phyloP scores from a whole-genome alignment of 2,888 invertebrate genomes.

The Pyrgus malvae region DNA sequence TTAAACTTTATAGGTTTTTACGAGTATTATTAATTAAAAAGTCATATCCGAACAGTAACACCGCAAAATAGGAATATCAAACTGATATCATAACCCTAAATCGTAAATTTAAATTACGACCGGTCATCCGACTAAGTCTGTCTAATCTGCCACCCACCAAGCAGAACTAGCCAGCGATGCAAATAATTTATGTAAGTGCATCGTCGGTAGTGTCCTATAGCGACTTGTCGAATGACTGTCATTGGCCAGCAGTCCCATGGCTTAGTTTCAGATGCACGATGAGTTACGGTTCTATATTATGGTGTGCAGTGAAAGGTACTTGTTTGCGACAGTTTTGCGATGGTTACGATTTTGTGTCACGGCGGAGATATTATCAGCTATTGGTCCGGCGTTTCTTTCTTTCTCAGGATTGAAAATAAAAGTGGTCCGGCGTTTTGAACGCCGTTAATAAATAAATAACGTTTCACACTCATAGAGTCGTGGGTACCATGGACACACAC shows the following conservation, averaged over 20 bases:
- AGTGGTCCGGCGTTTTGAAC: too few relatives aligned
- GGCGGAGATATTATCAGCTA: too few relatives aligned
- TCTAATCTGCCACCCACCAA: neutral
- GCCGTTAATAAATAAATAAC: too few relatives aligned
- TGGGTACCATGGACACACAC: too few relatives aligned
- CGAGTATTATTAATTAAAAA: too few relatives aligned
- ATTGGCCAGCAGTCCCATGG: constrained; percentile 47
- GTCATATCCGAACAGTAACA: too few relatives aligned
- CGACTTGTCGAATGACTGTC: neutral
- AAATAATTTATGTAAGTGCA: neutral
- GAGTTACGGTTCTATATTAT: constrained; percentile 40
- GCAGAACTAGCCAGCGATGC: neutral
- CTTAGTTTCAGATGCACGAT: constrained; percentile 35
- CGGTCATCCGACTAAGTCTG: neutral
- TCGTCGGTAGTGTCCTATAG: neutral
- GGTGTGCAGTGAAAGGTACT: constrained; percentile 42
- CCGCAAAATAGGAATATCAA: neutral
- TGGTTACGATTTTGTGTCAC: neutral
- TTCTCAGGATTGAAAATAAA: too few relatives aligned
- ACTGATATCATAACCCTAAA: neutral
- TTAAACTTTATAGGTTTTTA: too few relatives aligned
- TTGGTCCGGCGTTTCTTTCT: too few relatives aligned
- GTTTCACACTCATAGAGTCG: too few relatives aligned
- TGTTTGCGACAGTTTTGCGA: constrained; percentile 21
- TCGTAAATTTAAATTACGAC: neutral